phyloP scores from a whole-genome alignment of 2,888 invertebrate genomes.

The Diarsia brunnea region DNA sequence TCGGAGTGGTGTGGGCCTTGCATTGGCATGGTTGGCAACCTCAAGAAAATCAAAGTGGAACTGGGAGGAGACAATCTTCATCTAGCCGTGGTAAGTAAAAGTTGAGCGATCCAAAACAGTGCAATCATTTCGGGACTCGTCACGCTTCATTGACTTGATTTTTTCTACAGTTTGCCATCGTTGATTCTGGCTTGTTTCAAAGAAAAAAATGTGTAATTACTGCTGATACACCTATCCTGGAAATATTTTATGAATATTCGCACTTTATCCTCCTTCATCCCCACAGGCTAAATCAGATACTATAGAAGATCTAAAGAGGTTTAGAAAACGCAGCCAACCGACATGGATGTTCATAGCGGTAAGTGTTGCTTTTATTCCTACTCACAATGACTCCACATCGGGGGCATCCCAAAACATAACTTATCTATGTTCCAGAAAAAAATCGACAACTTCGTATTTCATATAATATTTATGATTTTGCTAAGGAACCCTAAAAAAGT shows the following conservation, averaged over 20 bases:
- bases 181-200: too few relatives aligned
- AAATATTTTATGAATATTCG: not conserved
- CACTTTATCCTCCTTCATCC: not conserved
- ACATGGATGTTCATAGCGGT: constrained; percentile 97
- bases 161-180: too few relatives aligned
- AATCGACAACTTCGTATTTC: not conserved
- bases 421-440: not conserved
- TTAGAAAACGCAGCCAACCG: constrained; percentile 96
- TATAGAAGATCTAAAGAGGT: constrained; percentile 93
- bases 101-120: not conserved
- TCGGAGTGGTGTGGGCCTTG: constrained; percentile 98
- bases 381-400: not conserved
- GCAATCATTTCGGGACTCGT: not conserved
- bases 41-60: constrained; percentile 97
- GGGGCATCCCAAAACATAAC: not conserved
- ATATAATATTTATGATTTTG: not conserved
- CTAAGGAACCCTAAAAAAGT: not conserved
- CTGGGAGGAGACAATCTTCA: constrained; percentile 95
- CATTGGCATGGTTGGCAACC: constrained; percentile 94
- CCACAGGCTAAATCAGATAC: constrained; percentile 94
- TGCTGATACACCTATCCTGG: not conserved
- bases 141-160: too few relatives aligned
- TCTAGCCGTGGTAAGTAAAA: constrained; percentile 92
- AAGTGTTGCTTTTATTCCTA: constrained; percentile 59
- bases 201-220: too few relatives aligned